A percentile compares a stretch with the other conserved stretches of the same genome.
These are phyloP conservation scores for Styela plicata DNA, from an alignment of 23 tunicate species.

Conservation along the genomic window DNA sequence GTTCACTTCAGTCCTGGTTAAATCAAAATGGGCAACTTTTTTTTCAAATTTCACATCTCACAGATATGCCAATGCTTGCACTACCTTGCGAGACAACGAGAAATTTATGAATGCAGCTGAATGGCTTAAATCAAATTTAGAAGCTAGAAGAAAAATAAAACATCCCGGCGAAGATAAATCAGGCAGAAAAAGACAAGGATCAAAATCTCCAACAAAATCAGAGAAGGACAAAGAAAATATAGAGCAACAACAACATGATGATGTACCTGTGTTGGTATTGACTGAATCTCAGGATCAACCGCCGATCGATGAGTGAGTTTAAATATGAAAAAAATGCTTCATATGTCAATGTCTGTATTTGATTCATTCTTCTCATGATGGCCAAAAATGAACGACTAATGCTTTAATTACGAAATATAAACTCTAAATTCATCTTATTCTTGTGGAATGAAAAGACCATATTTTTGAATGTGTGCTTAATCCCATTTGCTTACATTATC, in stretches of 20 bases:
- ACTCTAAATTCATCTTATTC: no score
- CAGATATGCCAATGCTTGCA: slow-evolving; percentile 76
- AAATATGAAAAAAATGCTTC: no score
- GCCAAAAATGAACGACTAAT: no score
- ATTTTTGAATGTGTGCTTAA: no score
- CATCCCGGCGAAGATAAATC: slow-evolving; percentile 3
- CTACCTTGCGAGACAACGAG: slow-evolving; percentile 66
- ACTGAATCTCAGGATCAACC: slow-evolving; percentile 20
- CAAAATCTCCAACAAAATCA: slow-evolving; percentile 11
- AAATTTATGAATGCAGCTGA: slow-evolving; percentile 64
- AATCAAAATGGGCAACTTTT: no score
- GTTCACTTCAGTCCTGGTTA: no score
- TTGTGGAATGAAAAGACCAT: no score
- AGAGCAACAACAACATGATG: slow-evolving; percentile 14
- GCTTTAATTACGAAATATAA: no score
- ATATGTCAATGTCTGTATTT: no score
- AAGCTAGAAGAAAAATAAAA: slow-evolving; percentile 7
- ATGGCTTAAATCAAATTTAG: slow-evolving; percentile 61
- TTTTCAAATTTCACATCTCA: no score
- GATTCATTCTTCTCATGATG: no score
- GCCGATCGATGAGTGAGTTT: background rate
- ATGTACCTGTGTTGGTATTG: slow-evolving; percentile 19
- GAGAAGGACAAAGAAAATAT: background rate
- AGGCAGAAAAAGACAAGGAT: background rate
- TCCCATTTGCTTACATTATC: no score